A percentile compares a stretch with the other conserved stretches of the same genome.
Evolutionary conservation across 2,888 invertebrate species (phyloP).

Genomic region (Monochamus alternatus): DNA sequence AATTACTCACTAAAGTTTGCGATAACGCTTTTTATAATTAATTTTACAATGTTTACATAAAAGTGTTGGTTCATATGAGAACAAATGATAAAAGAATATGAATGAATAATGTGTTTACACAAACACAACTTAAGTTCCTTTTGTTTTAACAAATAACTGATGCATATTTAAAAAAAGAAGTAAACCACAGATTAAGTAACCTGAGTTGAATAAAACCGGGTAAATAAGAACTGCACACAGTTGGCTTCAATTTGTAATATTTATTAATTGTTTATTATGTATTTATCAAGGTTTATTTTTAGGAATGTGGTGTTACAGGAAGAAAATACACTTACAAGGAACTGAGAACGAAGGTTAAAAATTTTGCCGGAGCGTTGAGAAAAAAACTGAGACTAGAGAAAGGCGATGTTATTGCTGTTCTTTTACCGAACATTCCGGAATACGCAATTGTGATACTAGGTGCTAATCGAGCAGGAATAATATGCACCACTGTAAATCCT

Average conservation of each 20-base stretch:
- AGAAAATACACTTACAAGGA: slow-evolving; percentile 82
- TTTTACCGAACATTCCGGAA: slow-evolving; percentile 86
- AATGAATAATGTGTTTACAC: too few species aligned
- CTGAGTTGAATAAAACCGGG: too few species aligned
- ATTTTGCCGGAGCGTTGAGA: slow-evolving; percentile 74
- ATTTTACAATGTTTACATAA: too few species aligned
- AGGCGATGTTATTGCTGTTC: slow-evolving; percentile 80
- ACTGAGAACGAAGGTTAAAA: slow-evolving; percentile 76
- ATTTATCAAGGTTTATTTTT: slow-evolving; percentile 31
- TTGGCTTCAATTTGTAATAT: not conserved
- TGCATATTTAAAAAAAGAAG: too few species aligned
- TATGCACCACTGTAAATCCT: slow-evolving; percentile 84
- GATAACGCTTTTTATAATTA: too few species aligned
- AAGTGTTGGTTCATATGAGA: too few species aligned
- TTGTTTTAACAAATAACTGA: too few species aligned
- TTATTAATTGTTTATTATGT: slow-evolving; percentile 37
- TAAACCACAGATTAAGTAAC: too few species aligned
- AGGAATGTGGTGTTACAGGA: slow-evolving; percentile 84
- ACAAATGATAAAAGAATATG: too few species aligned
- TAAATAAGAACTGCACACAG: too few species aligned
- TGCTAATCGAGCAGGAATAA: slow-evolving; percentile 79
- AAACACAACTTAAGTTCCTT: too few species aligned
- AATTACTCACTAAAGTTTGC: too few species aligned
- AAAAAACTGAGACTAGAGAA: slow-evolving; percentile 77
- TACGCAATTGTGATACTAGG: slow-evolving; percentile 80